Evolutionary conservation across 2,113 vertebrate species (phyloP).

Genomic region (Nothoprocta pentlandii): DNA sequence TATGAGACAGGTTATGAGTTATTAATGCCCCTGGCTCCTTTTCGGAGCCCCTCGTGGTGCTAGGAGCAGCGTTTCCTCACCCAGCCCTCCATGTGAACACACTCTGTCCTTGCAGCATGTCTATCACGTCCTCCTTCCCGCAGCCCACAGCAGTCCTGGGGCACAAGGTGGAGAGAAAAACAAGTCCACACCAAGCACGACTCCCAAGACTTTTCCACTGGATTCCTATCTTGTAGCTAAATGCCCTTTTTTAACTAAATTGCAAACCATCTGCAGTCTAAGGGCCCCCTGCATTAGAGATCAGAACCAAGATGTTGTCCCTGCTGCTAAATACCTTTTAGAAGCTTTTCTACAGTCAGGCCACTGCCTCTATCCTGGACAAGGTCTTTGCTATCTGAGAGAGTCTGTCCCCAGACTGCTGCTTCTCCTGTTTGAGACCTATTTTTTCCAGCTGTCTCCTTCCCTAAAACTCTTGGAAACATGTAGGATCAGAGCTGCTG

Average conservation of each 20-base stretch:
- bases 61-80: neutral
- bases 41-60: accelerated
- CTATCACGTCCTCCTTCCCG: neutral
- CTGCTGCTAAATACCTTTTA: neutral
- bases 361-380: neutral
- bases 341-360: neutral
- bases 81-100: neutral
- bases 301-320: neutral
- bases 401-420: neutral
- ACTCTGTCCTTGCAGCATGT: neutral
- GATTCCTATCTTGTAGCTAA: neutral
- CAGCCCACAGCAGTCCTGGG: neutral
- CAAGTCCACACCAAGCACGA: neutral
- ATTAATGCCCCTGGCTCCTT: neutral
- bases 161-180: neutral
- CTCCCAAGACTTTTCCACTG: neutral
- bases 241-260: neutral
- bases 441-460: neutral
- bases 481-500: neutral
- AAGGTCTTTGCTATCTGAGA: neutral
- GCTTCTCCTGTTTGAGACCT: neutral
- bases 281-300: neutral
- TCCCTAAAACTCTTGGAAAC: neutral
- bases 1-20: neutral
- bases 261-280: accelerated